These are phyloP conservation scores for Habrosyne pyritoides DNA, from an alignment of 2,888 invertebrate genomes.

Conservation along the genomic window DNA sequence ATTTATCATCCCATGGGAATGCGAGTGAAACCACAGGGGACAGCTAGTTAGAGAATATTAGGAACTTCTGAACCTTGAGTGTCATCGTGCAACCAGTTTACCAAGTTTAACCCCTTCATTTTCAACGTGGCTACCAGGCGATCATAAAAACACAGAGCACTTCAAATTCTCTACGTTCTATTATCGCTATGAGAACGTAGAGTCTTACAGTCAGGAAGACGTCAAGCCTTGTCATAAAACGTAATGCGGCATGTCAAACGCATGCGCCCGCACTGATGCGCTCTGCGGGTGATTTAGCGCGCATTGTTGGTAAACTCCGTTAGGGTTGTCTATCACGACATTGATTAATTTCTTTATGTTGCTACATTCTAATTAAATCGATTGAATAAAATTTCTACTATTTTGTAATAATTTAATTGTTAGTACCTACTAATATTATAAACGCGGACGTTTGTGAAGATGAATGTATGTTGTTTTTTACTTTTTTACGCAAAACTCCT, in stretches of 20 bases:
- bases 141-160: conserved; percentile 23
- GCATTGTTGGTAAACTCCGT: conserved; percentile 53
- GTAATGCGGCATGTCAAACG: conserved; percentile 48
- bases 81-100: too few species aligned
- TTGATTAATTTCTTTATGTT: conserved; percentile 21
- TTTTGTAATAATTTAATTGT: too few species aligned
- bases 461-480: too few species aligned
- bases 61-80: not conserved
- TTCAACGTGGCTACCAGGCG: conserved; percentile 44
- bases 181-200: not conserved
- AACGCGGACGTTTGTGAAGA: too few species aligned
- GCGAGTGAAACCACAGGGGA: too few species aligned
- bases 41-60: too few species aligned
- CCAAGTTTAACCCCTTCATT: conserved; percentile 3
- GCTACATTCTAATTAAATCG: not conserved
- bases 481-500: too few species aligned
- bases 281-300: conserved; percentile 77
- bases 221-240: conserved; percentile 42
- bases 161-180: conserved; percentile 3
- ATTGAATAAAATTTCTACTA: not conserved
- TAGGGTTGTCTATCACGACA: conserved; percentile 55
- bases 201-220: conserved; percentile 30
- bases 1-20: too few species aligned
- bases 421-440: too few species aligned
- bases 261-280: conserved; percentile 37